phyloP scores from a whole-genome alignment of 2,797 vertebrate genomes.

The Gastrophryne carolinensis region DNA sequence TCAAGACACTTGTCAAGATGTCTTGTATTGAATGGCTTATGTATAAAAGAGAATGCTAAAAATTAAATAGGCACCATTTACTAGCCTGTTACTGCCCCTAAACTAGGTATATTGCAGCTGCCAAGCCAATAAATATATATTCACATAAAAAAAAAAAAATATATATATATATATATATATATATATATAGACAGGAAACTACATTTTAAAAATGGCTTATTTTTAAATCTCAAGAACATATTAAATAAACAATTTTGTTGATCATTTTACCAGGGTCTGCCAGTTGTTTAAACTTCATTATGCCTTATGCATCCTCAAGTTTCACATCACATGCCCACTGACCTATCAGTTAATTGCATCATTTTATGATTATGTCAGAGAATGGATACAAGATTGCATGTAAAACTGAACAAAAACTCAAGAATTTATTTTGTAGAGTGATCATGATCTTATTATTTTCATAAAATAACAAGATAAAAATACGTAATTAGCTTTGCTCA shows the following conservation, averaged over 20 bases:
- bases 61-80: too few species aligned
- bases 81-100: too few species aligned
- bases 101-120: too few species aligned
- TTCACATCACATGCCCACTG: constrained; percentile 36
- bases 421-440: constrained; percentile 9
- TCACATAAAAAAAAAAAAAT: too few species aligned
- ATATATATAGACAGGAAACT: too few species aligned
- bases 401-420: not conserved
- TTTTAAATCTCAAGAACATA: too few species aligned
- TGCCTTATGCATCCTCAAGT: constrained; percentile 15
- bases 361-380: constrained; percentile 39
- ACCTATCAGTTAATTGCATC: constrained; percentile 50
- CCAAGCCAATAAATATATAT: too few species aligned
- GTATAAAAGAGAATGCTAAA: too few species aligned
- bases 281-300: constrained; percentile 25
- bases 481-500: constrained; percentile 17
- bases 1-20: too few species aligned
- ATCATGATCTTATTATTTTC: constrained; percentile 29
- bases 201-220: too few species aligned
- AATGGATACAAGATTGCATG: constrained; percentile 23
- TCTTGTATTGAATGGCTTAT: too few species aligned
- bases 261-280: constrained; percentile 18
- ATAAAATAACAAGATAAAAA: constrained; percentile 19
- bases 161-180: too few species aligned
- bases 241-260: not conserved